These are phyloP conservation scores for Chondrilla cf. caribensis DNA, from an alignment of 37 sponge, comb jelly and placozoan species.

Conservation along the genomic window DNA sequence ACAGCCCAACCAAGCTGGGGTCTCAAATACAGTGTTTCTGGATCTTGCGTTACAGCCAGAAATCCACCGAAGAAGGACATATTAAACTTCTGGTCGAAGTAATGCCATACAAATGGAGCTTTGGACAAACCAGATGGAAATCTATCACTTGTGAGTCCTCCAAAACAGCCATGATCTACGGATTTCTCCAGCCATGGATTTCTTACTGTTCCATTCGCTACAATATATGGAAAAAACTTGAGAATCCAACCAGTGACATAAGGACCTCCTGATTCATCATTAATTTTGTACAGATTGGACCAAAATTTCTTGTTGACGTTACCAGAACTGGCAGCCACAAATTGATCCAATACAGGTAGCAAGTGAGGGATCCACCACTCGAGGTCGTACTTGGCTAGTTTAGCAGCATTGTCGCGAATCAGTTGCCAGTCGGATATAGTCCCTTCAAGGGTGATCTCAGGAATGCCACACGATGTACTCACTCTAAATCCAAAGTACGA, in stretches of 20 bases:
- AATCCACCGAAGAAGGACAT: conserved; percentile 64
- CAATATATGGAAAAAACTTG: conserved; percentile 42
- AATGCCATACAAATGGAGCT: conserved; percentile 44
- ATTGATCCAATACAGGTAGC: conserved; percentile 47
- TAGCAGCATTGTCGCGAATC: conserved; percentile 33
- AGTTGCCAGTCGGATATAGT: conserved; percentile 50
- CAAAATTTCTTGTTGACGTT: conserved; percentile 45
- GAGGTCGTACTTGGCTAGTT: conserved; percentile 43
- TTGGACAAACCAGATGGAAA: conserved; percentile 41
- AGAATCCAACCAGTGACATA: conserved; percentile 51
- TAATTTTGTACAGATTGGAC: conserved; percentile 36
- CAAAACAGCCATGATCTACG: neutral
- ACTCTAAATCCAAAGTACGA: conserved; percentile 36
- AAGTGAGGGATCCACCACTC: conserved; percentile 48
- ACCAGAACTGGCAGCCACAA: conserved; percentile 51
- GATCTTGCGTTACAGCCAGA: conserved; percentile 45
- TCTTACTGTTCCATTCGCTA: neutral
- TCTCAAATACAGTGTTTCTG: conserved; percentile 26
- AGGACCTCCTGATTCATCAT: conserved; percentile 30
- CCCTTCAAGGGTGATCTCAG: conserved; percentile 61
- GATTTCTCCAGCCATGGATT: too few species aligned
- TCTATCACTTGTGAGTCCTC: neutral
- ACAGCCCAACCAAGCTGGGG: conserved; percentile 70
- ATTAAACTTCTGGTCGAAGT: neutral
- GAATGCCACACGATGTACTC: conserved; percentile 48